These are phyloP conservation scores for Cephalopholis sonnerati DNA, from an alignment of 2,113 vertebrate genomes.

Conservation along the genomic window DNA sequence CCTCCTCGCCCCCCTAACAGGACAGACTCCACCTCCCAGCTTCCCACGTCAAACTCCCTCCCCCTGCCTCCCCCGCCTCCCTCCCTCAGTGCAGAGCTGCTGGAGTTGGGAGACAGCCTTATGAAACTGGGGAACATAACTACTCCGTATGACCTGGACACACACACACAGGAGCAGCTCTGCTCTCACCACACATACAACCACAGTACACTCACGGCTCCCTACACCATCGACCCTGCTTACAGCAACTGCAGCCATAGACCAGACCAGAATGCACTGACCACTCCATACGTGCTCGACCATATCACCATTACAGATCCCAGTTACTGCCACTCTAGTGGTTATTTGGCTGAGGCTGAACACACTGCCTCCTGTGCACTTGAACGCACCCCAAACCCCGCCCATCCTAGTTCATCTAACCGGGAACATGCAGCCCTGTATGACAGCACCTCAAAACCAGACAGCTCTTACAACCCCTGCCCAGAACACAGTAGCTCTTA, in stretches of 20 bases:
- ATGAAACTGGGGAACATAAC: slow-evolving; percentile 88
- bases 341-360: slow-evolving; percentile 62
- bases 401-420: slow-evolving; percentile 31
- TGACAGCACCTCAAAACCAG: slow-evolving; percentile 46
- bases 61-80: slow-evolving; percentile 84
- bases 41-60: slow-evolving; percentile 75
- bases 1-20: slow-evolving; percentile 82
- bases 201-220: slow-evolving; percentile 42
- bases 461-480: slow-evolving; percentile 58
- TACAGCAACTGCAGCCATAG: slow-evolving; percentile 65
- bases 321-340: slow-evolving; percentile 52
- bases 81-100: slow-evolving; percentile 90
- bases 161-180: slow-evolving; percentile 62
- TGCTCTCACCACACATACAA: slow-evolving; percentile 61
- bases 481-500: slow-evolving; percentile 65
- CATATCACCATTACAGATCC: slow-evolving; percentile 66
- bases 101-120: slow-evolving; percentile 92
- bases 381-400: slow-evolving; percentile 39
- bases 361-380: slow-evolving; percentile 47
- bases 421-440: slow-evolving; percentile 38
- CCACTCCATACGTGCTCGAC: slow-evolving; percentile 43
- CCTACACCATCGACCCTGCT: slow-evolving; percentile 55
- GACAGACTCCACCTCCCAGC: slow-evolving; percentile 90
- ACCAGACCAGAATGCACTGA: slow-evolving; percentile 53
- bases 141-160: slow-evolving; percentile 85